These are phyloP conservation scores for Oligia strigilis DNA, from an alignment of 2,888 invertebrate species.

Conservation along the genomic window DNA sequence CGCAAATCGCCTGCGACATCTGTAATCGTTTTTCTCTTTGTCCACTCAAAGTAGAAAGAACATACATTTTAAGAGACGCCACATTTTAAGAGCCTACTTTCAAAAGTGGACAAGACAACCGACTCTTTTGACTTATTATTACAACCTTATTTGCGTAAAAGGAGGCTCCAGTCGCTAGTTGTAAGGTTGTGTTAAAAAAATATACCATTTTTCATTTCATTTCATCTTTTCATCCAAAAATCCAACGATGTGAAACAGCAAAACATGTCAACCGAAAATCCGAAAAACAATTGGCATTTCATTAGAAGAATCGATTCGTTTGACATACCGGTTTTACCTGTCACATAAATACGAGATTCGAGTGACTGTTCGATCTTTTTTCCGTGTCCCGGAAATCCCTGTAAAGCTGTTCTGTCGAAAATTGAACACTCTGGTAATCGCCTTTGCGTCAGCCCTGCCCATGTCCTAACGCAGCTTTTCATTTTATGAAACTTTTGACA, in stretches of 20 bases:
- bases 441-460: conserved; percentile 12
- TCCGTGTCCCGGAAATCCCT: not conserved
- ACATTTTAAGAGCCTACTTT: not conserved
- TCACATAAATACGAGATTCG: not conserved
- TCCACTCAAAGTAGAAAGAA: not conserved
- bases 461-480: conserved; percentile 18
- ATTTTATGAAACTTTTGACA: conserved; percentile 29
- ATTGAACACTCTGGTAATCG: conserved; percentile 5
- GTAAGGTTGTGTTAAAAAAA: not conserved
- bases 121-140: not conserved
- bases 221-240: not conserved
- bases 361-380: conserved; percentile 2
- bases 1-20: not conserved
- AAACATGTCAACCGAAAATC: conserved; percentile 9
- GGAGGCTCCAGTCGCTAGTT: not conserved
- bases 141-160: not conserved
- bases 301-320: not conserved
- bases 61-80: not conserved
- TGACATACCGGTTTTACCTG: conserved; percentile 5
- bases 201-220: not conserved
- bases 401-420: conserved; percentile 3
- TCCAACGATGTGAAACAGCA: not conserved
- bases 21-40: conserved; percentile 9
- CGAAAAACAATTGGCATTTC: conserved; percentile 13
- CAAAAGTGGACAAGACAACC: not conserved